phyloP scores from a whole-genome alignment of 2,888 invertebrate species.

The Dioctria linearis region DNA sequence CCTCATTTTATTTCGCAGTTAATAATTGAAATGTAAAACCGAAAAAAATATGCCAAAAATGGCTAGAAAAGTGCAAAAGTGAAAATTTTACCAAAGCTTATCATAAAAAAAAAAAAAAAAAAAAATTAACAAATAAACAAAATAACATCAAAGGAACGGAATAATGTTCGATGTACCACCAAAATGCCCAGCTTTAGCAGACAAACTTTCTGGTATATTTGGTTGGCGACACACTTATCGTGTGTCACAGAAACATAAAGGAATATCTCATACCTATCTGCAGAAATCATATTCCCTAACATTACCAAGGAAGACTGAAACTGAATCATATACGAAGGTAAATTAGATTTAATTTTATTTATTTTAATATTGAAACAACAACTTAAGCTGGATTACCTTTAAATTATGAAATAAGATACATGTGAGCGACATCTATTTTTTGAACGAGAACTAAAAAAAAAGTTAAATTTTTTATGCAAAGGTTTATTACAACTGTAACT shows the following conservation, averaged over 20 bases:
- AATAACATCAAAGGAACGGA: constrained; percentile 41
- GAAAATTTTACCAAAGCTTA: constrained; percentile 28
- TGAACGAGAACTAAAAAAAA: too few species aligned
- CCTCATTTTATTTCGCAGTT: too few species aligned
- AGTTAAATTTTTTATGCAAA: too few species aligned
- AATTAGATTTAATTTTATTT: constrained; percentile 56
- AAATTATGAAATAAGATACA: background rate
- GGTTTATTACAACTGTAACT: too few species aligned
- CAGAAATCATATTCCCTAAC: constrained; percentile 71
- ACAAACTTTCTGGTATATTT: constrained; percentile 83
- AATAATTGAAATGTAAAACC: background rate
- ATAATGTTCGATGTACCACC: constrained; percentile 77
- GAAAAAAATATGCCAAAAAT: constrained; percentile 13
- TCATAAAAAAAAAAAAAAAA: background rate
- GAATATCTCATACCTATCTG: constrained; percentile 71
- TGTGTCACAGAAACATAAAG: constrained; percentile 82
- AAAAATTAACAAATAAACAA: background rate
- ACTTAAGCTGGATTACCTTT: background rate
- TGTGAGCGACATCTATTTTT: background rate
- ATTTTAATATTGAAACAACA: too few species aligned
- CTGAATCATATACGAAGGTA: constrained; percentile 64
- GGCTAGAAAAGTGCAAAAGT: constrained; percentile 8
- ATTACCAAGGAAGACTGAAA: constrained; percentile 66
- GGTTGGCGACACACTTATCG: constrained; percentile 87
- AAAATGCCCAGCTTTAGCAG: constrained; percentile 83